Evolutionary conservation across 2,113 vertebrate species (phyloP).

Genomic region (Phalacrocorax aristotelis): DNA sequence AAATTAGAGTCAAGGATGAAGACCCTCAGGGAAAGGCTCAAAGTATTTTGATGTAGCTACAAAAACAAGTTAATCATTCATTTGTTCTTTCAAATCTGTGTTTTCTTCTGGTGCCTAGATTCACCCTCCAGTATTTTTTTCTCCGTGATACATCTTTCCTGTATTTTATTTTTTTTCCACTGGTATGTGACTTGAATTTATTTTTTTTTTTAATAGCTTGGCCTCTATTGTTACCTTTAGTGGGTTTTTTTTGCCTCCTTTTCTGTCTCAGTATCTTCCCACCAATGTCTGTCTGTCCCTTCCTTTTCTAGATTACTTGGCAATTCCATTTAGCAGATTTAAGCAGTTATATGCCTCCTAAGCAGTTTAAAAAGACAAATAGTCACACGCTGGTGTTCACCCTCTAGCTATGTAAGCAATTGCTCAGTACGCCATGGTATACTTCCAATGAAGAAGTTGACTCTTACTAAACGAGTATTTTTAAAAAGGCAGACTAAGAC

Average conservation of each 20-base stretch:
- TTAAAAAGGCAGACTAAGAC: neutral
- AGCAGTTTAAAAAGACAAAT: neutral
- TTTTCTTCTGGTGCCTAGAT: neutral
- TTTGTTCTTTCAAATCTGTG: neutral
- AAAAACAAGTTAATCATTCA: neutral
- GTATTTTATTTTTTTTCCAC: neutral
- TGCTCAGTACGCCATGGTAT: neutral
- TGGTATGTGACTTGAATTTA: neutral
- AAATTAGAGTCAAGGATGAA: neutral
- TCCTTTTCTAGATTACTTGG: neutral
- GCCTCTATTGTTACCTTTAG: neutral
- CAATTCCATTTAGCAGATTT: neutral
- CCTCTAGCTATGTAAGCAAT: neutral
- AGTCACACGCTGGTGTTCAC: neutral
- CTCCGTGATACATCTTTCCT: neutral
- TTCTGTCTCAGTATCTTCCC: neutral
- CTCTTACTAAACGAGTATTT: neutral
- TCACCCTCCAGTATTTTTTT: neutral
- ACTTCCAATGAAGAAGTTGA: neutral
- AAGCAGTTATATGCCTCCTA: neutral
- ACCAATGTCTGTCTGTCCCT: neutral
- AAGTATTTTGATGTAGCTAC: neutral
- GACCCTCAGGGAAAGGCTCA: neutral
- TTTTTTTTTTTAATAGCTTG: neutral
- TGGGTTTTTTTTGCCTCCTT: neutral